Percentiles rank a stretch among this genome's conserved stretches.
These are phyloP conservation scores for Probaryconus sp. DNA, from an alignment of 1,140 invertebrate species.

Conservation along the genomic window DNA sequence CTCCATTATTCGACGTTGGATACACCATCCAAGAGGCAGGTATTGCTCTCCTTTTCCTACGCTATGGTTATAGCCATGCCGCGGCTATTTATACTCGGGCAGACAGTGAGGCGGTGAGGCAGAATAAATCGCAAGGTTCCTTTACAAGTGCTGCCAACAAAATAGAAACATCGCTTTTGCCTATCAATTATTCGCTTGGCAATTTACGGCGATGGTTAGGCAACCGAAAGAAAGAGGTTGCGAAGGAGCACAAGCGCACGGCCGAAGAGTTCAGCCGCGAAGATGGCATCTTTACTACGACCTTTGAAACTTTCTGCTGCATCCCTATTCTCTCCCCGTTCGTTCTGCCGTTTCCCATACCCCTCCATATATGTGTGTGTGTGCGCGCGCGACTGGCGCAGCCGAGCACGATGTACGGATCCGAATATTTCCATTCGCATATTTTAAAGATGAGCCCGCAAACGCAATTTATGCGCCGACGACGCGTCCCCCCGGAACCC, in stretches of 20 bases:
- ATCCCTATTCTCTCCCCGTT: conserved; percentile 21
- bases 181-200: conserved; percentile 76
- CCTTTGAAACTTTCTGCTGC: conserved; percentile 69
- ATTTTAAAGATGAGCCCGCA: conserved; percentile 73
- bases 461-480: conserved; percentile 69
- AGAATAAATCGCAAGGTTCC: conserved; percentile 75
- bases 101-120: conserved; percentile 75
- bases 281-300: conserved; percentile 74
- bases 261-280: conserved; percentile 67
- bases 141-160: conserved; percentile 77
- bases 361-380: background rate
- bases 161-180: conserved; percentile 77
- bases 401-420: conserved; percentile 53
- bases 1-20: conserved; percentile 57
- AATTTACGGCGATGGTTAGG: conserved; percentile 71
- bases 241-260: conserved; percentile 46
- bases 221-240: conserved; percentile 60
- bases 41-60: no score
- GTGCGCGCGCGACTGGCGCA: conserved; percentile 30
- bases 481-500: conserved; percentile 42
- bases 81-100: conserved; percentile 71
- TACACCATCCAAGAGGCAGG: no score
- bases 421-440: conserved; percentile 75
- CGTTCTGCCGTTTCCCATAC: background rate
- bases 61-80: conserved; percentile 57